A percentile compares a stretch with the other conserved stretches of the same genome.
Conservation (phyloP, 2,797 vertebrate genomes). For the Danio kyathit region DNA sequence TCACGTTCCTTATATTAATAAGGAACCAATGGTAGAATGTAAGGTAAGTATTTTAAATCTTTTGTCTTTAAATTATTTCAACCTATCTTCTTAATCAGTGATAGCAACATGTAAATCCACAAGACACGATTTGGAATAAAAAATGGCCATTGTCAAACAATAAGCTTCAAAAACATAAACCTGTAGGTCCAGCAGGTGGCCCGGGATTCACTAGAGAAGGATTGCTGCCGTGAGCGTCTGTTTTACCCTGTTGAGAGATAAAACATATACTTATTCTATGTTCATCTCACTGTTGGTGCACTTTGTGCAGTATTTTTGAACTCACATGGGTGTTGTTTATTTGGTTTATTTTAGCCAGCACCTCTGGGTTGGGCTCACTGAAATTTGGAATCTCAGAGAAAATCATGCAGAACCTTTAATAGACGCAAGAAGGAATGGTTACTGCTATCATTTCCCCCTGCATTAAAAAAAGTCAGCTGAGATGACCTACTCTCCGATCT, state of each 20-base stretch:
- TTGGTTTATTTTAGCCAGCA: conserved; percentile 71
- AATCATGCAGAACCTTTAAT: conserved; percentile 87
- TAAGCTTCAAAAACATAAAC: conserved; percentile 55
- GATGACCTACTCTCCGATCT: conserved; percentile 86
- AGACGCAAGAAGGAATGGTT: background rate
- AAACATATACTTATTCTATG: background rate
- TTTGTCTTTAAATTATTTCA: too few species aligned
- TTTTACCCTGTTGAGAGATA: conserved; percentile 70
- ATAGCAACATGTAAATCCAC: too few species aligned
- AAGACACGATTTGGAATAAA: too few species aligned
- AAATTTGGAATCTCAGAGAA: conserved; percentile 90
- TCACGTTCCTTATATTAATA: too few species aligned
- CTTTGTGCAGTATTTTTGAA: conserved; percentile 23
- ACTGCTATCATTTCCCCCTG: background rate
- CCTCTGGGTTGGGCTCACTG: conserved; percentile 85
- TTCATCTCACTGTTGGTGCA: background rate
- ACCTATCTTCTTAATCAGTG: too few species aligned
- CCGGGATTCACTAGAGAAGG: conserved; percentile 73
- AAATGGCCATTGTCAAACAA: too few species aligned
- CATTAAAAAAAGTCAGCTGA: background rate
- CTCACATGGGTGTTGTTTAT: conserved; percentile 79
- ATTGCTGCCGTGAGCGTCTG: conserved; percentile 80
- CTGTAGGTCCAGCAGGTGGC: conserved; percentile 74
- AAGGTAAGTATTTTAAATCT: too few species aligned
- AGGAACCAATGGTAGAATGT: too few species aligned